Evolutionary conservation across 2,888 invertebrate species (phyloP).

Genomic region (Eupithecia tripunctaria): DNA sequence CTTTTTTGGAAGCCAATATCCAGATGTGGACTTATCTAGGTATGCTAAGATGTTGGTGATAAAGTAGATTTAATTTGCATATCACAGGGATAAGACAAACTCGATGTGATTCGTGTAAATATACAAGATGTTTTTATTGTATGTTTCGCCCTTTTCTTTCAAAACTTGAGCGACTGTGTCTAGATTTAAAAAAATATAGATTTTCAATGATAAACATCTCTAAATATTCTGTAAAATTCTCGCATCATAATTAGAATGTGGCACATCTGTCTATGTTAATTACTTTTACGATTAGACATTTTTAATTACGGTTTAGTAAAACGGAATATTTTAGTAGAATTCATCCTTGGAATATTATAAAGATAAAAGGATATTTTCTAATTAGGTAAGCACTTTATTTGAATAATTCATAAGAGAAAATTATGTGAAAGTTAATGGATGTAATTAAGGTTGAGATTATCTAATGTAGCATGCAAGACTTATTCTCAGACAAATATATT

Average conservation of each 20-base stretch:
- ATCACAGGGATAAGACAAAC: background rate
- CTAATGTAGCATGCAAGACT: background rate
- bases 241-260: background rate
- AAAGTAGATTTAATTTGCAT: background rate
- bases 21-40: too few species aligned
- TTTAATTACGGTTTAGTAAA: background rate
- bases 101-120: background rate
- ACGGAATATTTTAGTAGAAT: background rate
- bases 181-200: background rate
- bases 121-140: background rate
- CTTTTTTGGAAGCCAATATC: too few species aligned
- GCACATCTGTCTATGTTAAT: background rate
- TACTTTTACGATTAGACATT: background rate
- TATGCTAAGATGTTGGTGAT: background rate
- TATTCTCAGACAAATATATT: background rate
- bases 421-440: background rate
- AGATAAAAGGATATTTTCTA: conserved; percentile 1
- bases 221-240: background rate
- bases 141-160: background rate
- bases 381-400: background rate
- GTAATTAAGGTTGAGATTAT: background rate
- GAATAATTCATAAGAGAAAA: background rate
- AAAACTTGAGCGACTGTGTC: background rate
- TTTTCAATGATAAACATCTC: background rate
- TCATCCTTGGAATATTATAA: background rate